phyloP scores from a whole-genome alignment of 2,797 vertebrate genomes.

The Chelidonichthys spinosus region DNA sequence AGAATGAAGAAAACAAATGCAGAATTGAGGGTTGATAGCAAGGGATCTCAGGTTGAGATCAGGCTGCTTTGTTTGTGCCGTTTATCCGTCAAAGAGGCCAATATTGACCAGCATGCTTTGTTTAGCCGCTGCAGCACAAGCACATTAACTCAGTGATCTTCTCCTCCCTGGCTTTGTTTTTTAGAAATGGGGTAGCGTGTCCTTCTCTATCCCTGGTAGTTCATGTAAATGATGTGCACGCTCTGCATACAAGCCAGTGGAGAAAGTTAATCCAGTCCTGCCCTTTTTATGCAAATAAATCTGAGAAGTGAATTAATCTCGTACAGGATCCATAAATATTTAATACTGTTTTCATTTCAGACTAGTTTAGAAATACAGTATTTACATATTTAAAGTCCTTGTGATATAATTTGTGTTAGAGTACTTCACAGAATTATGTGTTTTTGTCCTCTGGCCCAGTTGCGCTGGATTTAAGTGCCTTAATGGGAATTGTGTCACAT shows the following conservation, averaged over 20 bases:
- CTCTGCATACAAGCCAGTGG: constrained; percentile 16
- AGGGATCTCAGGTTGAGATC: constrained; percentile 3
- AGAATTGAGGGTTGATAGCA: not conserved
- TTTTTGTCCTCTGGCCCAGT: constrained; percentile 22
- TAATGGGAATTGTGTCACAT: constrained; percentile 5
- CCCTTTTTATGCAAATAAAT: constrained; percentile 40
- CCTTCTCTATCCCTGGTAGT: constrained; percentile 7
- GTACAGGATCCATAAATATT: constrained; percentile 42
- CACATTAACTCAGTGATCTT: constrained; percentile 20
- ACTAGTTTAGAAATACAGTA: constrained; percentile 24
- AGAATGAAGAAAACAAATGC: not conserved
- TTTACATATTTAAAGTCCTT: constrained; percentile 39
- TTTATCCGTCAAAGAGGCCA: constrained; percentile 18
- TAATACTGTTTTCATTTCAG: constrained; percentile 42
- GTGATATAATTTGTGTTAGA: constrained; percentile 20
- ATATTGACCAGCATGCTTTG: constrained; percentile 29
- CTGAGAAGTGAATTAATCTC: constrained; percentile 36
- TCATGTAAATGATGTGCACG: constrained; percentile 28
- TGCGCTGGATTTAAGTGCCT: constrained; percentile 1
- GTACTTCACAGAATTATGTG: constrained; percentile 4
- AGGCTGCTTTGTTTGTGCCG: constrained; percentile 18
- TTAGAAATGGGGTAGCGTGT: constrained; percentile 19
- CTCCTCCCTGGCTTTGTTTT: constrained; percentile 11
- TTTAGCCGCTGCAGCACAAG: constrained; percentile 5
- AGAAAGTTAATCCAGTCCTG: constrained; percentile 32